Base-by-base conservation (phyloP, 2,888 invertebrate species). In the Hirudinaria manillensis region DNA sequence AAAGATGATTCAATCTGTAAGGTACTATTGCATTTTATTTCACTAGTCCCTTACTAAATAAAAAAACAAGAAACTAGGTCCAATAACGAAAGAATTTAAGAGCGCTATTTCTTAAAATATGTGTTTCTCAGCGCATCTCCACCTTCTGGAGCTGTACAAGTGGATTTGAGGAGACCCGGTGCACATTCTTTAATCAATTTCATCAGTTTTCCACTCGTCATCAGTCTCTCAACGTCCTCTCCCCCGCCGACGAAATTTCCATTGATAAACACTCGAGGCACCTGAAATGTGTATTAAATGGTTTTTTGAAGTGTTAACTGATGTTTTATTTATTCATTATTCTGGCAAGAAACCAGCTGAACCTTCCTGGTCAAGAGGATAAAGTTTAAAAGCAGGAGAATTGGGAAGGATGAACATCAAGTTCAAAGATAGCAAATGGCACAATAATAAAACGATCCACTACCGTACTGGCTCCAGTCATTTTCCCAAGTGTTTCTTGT, bases 241-340 rank as follows among this genome's bases (percentile, higher is more conserved):
- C 96, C 95, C 55, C 96, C 97, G 6, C 97, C 97, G 76, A 97
- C 88, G 83, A 91, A 97, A 83, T 90, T 89, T 2, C 93, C 93
- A 82, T 93, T 90, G 56, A 97, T 90, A 85, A 97, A 98, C 2
- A 97, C 94, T 82, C 96, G 89, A 0, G 98, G 98, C 2, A 98
- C 94, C 92, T 94, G 86, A 32, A 87, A 87, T 78, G 75, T 29
- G 10, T 45, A 45, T 10, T 10, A 45, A 7, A 45, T 45, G 13
- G 16, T 45, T 16, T 45, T 6, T 16, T 38, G 38, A 6, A 38
- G 1, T 45, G 10, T 45, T 45, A 45, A 6, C 1, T 45, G n/a
- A 45, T 45, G 16, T 6, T 45, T 1, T 45, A 45, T 45, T 45
- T 1, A 16, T 45, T 16, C 1, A 45, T 45, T 45, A 45, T 45